Percentiles rank a stretch among this genome's conserved stretches.
Conservation (phyloP, 2,113 vertebrate genomes). For the Orthonyx spaldingii region DNA sequence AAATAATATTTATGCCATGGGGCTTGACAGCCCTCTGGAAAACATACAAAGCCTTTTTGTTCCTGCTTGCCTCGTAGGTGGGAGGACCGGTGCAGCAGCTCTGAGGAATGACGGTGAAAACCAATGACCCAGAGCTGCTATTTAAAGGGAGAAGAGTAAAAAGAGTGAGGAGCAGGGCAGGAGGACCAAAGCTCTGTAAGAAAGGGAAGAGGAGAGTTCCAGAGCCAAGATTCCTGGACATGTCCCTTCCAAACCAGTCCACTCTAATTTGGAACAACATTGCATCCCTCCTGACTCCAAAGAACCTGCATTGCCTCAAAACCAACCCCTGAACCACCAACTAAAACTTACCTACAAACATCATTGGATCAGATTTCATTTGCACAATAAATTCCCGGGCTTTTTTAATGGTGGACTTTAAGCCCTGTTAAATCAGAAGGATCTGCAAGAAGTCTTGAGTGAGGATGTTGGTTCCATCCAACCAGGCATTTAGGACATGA, state of each 20-base stretch:
- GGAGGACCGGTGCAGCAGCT: conserved; percentile 18
- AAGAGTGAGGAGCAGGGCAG: not conserved
- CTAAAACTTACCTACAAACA: not conserved
- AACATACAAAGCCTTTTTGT: conserved; percentile 73
- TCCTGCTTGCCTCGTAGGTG: conserved; percentile 24
- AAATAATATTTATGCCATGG: conserved; percentile 55
- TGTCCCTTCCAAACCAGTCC: not conserved
- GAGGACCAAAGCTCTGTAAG: not conserved
- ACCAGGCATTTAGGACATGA: not conserved
- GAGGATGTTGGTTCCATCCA: not conserved
- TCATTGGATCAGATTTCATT: not conserved
- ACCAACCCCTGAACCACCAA: not conserved
- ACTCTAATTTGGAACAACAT: fast-evolving
- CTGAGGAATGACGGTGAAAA: not conserved
- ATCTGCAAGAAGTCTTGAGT: not conserved
- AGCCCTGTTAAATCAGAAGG: not conserved
- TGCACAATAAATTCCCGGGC: not conserved
- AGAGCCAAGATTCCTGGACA: not conserved
- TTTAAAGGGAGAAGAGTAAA: not conserved
- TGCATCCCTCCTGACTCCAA: not conserved
- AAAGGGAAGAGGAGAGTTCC: not conserved
- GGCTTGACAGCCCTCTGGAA: conserved; percentile 55
- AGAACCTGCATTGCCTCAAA: not conserved
- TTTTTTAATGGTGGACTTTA: not conserved
- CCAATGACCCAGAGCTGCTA: fast-evolving